Conservation (phyloP, 1,140 invertebrate species). For the Drosophila pallidifrons region DNA sequence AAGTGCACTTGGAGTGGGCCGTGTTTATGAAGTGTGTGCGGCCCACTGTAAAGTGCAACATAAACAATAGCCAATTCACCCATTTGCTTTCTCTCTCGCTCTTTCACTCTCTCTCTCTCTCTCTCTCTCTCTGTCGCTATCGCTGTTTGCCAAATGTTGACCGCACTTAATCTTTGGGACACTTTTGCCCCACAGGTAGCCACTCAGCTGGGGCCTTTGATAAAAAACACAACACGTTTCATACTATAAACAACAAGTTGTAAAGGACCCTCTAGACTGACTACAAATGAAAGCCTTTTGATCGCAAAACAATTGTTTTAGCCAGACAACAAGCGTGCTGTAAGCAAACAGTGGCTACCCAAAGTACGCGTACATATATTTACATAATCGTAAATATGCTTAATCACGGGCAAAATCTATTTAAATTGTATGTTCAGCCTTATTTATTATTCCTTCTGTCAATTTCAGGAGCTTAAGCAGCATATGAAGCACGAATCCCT, state of each 20-base stretch:
- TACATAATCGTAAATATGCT: background rate
- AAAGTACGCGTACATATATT: constrained; percentile 3
- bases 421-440: background rate
- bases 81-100: background rate
- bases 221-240: constrained; percentile 44
- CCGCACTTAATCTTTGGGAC: constrained; percentile 73
- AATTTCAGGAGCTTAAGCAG: no score
- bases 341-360: background rate
- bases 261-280: background rate
- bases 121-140: background rate
- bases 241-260: constrained; percentile 12
- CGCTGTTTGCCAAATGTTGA: constrained; percentile 40
- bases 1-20: constrained; percentile 65
- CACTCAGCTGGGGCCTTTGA: constrained; percentile 50
- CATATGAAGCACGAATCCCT: no score
- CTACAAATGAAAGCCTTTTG: constrained; percentile 8
- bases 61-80: constrained; percentile 63
- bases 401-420: background rate
- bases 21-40: constrained; percentile 64
- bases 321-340: background rate
- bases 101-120: constrained; percentile 1
- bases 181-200: constrained; percentile 62
- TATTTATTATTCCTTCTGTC: no score
- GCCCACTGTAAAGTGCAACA: constrained; percentile 67
- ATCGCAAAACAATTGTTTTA: constrained; percentile 11